These are phyloP conservation scores for Hymenochirus boettgeri DNA, from an alignment of 2,113 vertebrate genomes.

Conservation along the genomic window DNA sequence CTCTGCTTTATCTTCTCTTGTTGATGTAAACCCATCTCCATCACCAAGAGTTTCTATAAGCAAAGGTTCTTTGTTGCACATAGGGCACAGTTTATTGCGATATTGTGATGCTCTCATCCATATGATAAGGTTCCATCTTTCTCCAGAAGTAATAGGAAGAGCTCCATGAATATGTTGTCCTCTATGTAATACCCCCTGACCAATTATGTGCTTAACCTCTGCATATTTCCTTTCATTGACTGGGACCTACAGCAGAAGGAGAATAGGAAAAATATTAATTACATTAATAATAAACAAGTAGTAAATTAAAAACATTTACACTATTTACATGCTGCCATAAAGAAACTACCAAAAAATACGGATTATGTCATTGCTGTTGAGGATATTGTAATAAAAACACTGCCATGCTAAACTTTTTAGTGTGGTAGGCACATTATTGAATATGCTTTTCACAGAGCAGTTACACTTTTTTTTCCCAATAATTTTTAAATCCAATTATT, in stretches of 20 bases:
- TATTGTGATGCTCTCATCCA: conserved; percentile 83
- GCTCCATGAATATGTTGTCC: conserved; percentile 92
- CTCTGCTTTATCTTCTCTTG: fast-evolving
- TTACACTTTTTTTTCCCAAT: too few species aligned
- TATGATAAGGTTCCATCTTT: conserved; percentile 90
- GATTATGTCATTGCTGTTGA: too few species aligned
- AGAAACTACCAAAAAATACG: too few species aligned
- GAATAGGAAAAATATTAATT: background rate
- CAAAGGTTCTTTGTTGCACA: conserved; percentile 74
- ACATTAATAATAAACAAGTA: too few species aligned
- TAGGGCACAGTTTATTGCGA: conserved; percentile 85
- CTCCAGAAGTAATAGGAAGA: conserved; percentile 74
- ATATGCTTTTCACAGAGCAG: too few species aligned
- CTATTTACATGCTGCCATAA: too few species aligned
- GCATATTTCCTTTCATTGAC: conserved; percentile 60
- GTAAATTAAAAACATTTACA: too few species aligned
- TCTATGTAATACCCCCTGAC: conserved; percentile 78
- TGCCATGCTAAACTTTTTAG: too few species aligned
- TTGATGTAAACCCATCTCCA: conserved; percentile 81
- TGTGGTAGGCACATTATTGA: too few species aligned
- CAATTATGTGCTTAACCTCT: conserved; percentile 72
- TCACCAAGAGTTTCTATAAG: conserved; percentile 73
- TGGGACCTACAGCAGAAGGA: conserved; percentile 63
- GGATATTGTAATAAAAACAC: too few species aligned
- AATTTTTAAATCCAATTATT: too few species aligned